Evolutionary conservation across 2,797 vertebrate genomes (phyloP), one percentile per base, ranked within the genome.

Genomic region (Carduelis carduelis): DNA sequence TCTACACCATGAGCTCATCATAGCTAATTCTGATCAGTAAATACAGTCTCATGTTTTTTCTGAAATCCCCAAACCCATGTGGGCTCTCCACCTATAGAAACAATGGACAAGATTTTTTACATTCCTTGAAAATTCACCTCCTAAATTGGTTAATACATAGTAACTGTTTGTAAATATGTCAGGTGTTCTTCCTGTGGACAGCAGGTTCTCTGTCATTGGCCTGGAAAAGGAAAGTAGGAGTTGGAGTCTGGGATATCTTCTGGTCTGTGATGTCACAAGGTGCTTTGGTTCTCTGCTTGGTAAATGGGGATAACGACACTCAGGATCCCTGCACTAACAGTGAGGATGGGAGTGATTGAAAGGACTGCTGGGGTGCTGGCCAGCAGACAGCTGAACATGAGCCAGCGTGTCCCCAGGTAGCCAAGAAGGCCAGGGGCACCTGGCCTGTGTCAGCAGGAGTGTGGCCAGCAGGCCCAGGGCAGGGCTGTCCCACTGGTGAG

Each of bases 1-100:
- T 79, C 44, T 39, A 6, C 11, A 18, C 32, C n/a, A 23, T 0
- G 0, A 94, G 37, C 43, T 89, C 46, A 35, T 14, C 20, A 2
- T 9, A 72, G 55, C 41, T 87, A 53, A 56, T 87, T 85, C 82
- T 57, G 19, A 50, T 59, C 47, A 35, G 53, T 83, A 74, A 59
- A 50, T 79, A 35, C 3, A 37, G 26, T 61, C 46, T 20, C 22
- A 22, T n/a, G 21, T 32, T 90, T 86, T 39, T 68, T 92, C 24
- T 72, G 43, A 91, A 87, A 78, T 81, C 43, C 15, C 37, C 72
- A 88, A 56, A 65, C 21, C 30, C 41, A 13, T 17, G 14, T 61
- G 17, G 63, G 17, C 27, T 78, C 26, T 83, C 19, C 71, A 44
- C 19, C 75, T 81, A 44, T n/a, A 39, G 39, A 83, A 77, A 83